These are phyloP conservation scores for Aphaenogaster ashmeadi DNA, from an alignment of 1,140 invertebrate genomes.

Conservation along the genomic window DNA sequence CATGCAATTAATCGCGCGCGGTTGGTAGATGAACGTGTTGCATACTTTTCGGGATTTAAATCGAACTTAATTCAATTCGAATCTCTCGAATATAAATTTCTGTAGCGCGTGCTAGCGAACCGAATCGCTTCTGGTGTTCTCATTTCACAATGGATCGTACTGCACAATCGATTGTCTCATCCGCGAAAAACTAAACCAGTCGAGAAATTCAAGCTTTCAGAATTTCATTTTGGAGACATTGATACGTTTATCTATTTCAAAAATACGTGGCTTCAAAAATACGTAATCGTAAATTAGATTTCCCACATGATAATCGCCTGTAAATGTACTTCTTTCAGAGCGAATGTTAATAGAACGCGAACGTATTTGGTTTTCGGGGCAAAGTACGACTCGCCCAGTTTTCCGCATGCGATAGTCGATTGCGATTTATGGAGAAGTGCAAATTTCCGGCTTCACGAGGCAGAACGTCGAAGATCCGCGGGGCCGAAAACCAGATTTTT, in stretches of 20 bases:
- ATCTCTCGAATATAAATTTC: constrained; percentile 15
- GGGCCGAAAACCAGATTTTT: constrained; percentile 38
- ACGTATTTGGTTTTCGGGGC: not conserved
- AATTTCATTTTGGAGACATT: not conserved
- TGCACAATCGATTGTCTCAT: not conserved
- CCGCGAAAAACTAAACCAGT: constrained; percentile 10
- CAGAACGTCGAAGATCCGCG: constrained; percentile 40
- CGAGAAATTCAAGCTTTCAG: not conserved
- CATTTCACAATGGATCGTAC: constrained; percentile 21
- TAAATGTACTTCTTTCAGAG: not conserved
- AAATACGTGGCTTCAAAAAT: not conserved
- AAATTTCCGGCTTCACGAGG: constrained; percentile 51
- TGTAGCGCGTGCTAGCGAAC: not conserved
- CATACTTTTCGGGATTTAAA: constrained; percentile 10
- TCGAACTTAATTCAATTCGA: not conserved
- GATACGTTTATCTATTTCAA: not conserved
- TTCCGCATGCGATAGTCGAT: constrained; percentile 11
- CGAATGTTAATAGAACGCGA: not conserved
- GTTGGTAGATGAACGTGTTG: not conserved
- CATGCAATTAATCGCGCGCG: constrained; percentile 16
- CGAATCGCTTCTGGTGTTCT: constrained; percentile 1
- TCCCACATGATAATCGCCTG: not conserved
- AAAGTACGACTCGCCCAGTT: not conserved
- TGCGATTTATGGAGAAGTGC: not conserved
- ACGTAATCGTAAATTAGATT: not conserved